Conservation (phyloP, 2,113 vertebrate genomes). For the Dicaeum eximium region DNA sequence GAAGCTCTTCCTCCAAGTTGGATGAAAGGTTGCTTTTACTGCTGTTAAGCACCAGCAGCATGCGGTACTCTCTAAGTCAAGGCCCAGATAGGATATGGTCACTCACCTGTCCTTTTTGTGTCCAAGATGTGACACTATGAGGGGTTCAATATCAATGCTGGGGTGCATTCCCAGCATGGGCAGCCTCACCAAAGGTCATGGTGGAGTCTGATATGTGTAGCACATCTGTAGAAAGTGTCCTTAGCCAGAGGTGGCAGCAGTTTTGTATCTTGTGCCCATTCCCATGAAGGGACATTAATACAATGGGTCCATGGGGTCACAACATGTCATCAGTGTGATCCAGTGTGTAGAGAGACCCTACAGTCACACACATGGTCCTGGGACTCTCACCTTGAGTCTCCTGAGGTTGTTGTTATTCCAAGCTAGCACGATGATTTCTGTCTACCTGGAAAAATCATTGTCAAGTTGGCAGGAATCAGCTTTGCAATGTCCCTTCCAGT, state of each 20-base stretch:
- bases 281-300: not conserved
- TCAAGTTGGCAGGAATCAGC: not conserved
- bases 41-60: not conserved
- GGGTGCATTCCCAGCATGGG: not conserved
- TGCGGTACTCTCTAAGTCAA: not conserved
- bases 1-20: slow-evolving; percentile 8
- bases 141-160: not conserved
- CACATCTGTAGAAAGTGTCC: not conserved
- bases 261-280: not conserved
- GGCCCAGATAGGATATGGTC: not conserved
- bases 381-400: not conserved
- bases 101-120: not conserved
- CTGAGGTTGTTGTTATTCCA: not conserved
- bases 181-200: fast-evolving
- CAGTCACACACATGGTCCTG: not conserved
- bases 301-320: not conserved
- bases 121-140: not conserved
- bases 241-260: not conserved
- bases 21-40: not conserved
- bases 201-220: fast-evolving
- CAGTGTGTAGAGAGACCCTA: not conserved
- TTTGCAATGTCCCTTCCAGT: not conserved
- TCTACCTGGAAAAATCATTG: not conserved
- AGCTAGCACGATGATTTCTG: fast-evolving
- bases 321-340: not conserved